phyloP scores from a whole-genome alignment of 2,888 invertebrate species.

The Hartigia nigra region DNA sequence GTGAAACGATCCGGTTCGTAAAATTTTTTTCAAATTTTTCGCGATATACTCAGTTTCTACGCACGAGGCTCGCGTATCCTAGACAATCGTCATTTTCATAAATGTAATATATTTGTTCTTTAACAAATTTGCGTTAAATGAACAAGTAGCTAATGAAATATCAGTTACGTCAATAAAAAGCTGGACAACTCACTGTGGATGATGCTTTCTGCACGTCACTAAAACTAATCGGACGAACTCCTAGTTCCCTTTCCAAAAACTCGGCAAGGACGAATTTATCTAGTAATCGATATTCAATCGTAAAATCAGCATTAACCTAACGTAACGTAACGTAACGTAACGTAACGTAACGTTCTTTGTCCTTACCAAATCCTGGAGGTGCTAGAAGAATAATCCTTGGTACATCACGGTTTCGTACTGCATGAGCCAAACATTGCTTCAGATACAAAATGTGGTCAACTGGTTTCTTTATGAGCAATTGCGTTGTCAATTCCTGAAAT shows the following conservation, averaged over 20 bases:
- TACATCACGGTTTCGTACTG: constrained; percentile 67
- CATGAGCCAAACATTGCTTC: constrained; percentile 70
- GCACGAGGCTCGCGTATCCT: constrained; percentile 17
- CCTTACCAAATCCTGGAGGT: constrained; percentile 63
- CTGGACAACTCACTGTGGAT: constrained; percentile 11
- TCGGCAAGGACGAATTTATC: constrained; percentile 42
- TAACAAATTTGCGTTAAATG: not conserved
- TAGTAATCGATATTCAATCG: constrained; percentile 18
- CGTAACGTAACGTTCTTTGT: not conserved
- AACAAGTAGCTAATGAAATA: not conserved
- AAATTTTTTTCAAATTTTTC: constrained; percentile 51
- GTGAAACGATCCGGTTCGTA: constrained; percentile 55
- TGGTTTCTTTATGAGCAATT: constrained; percentile 72
- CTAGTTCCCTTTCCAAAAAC: constrained; percentile 38
- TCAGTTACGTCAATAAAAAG: not conserved
- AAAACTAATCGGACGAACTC: constrained; percentile 25
- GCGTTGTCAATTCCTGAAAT: constrained; percentile 71
- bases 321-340: no score
- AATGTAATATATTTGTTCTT: not conserved
- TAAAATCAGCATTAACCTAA: not conserved
- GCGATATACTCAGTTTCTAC: constrained; percentile 47
- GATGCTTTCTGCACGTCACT: constrained; percentile 9
- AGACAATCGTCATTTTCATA: not conserved
- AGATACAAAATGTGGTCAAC: constrained; percentile 74
- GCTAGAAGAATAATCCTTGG: constrained; percentile 70